Conservation (phyloP, 2,113 vertebrate species). For the Tetrax tetrax region DNA sequence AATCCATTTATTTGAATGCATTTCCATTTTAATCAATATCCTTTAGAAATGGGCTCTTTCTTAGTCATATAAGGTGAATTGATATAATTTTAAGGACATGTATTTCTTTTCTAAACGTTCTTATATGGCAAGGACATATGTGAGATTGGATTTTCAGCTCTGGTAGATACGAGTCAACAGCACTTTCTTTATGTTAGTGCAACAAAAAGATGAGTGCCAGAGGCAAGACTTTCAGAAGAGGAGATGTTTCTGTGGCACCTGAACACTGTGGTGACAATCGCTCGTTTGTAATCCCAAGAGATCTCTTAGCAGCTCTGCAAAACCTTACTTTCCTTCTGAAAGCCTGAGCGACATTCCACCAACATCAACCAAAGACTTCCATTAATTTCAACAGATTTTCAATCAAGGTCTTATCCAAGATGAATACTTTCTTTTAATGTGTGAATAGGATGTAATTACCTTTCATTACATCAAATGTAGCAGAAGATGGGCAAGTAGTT, state of each 20-base stretch:
- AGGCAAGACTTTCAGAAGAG: not conserved
- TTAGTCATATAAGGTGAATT: conserved; percentile 69
- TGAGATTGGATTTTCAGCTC: conserved; percentile 36
- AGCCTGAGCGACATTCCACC: not conserved
- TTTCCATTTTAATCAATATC: conserved; percentile 81
- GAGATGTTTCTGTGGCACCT: not conserved
- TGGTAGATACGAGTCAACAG: not conserved
- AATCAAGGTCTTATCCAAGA: not conserved
- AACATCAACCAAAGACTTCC: conserved; percentile 6
- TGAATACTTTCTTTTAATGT: conserved; percentile 4
- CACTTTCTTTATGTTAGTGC: not conserved
- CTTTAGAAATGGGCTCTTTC: conserved; percentile 66
- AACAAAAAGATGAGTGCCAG: not conserved
- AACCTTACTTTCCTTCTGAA: not conserved
- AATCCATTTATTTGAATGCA: conserved; percentile 81
- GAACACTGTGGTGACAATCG: not conserved
- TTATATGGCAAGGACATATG: conserved; percentile 20
- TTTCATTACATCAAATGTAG: conserved; percentile 17
- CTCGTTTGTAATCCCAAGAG: not conserved
- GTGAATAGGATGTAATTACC: conserved; percentile 42
- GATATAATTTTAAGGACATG: conserved; percentile 69
- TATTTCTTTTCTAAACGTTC: conserved; percentile 50
- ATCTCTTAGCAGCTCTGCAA: not conserved
- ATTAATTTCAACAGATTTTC: not conserved
- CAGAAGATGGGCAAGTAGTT: conserved; percentile 33